Conservation (phyloP, 2,888 invertebrate genomes). For the Drosophila tripunctata region DNA sequence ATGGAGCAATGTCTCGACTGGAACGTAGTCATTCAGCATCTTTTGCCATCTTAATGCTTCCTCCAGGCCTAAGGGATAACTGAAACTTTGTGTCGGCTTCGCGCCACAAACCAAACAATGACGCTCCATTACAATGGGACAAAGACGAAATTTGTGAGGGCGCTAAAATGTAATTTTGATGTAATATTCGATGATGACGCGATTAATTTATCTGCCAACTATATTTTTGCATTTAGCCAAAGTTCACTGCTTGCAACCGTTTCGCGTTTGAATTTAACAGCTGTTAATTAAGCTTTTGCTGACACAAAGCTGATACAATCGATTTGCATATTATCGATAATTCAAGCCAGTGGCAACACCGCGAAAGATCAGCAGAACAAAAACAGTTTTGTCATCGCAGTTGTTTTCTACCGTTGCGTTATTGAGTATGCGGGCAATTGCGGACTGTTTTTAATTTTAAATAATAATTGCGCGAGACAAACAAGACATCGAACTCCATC, state of each 20-base stretch:
- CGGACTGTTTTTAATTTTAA: constrained; percentile 27
- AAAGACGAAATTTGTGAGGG: constrained; percentile 27
- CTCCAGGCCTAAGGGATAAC: constrained; percentile 36
- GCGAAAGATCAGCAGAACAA: constrained; percentile 15
- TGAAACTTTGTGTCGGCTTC: constrained; percentile 28
- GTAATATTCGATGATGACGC: constrained; percentile 14
- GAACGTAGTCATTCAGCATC: constrained; percentile 27
- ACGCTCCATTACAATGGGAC: constrained; percentile 51
- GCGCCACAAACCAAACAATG: constrained; percentile 61
- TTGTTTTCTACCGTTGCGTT: constrained; percentile 10
- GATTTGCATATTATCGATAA: constrained; percentile 25
- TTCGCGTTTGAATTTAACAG: constrained; percentile 6
- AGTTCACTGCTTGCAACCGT: not conserved
- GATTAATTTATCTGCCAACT: not conserved
- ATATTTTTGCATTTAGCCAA: not conserved
- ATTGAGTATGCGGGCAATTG: not conserved
- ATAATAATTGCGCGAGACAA: not conserved
- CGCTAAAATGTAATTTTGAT: constrained; percentile 43
- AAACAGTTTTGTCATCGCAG: constrained; percentile 28
- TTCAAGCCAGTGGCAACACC: not conserved
- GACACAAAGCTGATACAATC: not conserved
- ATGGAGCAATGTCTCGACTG: constrained; percentile 26
- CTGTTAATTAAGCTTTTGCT: not conserved
- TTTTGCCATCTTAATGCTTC: constrained; percentile 57
- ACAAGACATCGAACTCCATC: constrained; percentile 31